phyloP scores from a whole-genome alignment of 2,797 vertebrate genomes.

The Pseudopleuronectes americanus region DNA sequence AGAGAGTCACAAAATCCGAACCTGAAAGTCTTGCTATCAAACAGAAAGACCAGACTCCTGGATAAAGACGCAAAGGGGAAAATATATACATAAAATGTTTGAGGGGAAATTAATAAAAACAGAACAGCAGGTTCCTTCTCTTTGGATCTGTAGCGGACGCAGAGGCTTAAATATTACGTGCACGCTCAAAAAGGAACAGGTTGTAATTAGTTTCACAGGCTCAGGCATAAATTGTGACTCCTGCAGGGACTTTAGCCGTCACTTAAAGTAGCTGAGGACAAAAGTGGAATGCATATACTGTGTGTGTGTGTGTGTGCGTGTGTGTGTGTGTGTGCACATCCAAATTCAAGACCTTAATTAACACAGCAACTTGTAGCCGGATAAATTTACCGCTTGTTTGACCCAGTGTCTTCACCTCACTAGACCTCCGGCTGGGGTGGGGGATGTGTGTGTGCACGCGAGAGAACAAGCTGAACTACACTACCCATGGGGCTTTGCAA shows the following conservation, averaged over 20 bases:
- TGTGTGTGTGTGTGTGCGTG: conserved; percentile 8
- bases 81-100: neutral
- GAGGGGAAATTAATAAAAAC: conserved; percentile 28
- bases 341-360: conserved; percentile 54
- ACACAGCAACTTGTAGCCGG: conserved; percentile 45
- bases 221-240: conserved; percentile 37
- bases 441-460: conserved; percentile 11
- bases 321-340: conserved; percentile 2
- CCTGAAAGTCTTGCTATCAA: no score
- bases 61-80: no score
- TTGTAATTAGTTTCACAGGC: conserved; percentile 53
- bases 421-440: neutral
- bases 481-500: conserved; percentile 49
- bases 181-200: conserved; percentile 30
- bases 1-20: no score
- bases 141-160: conserved; percentile 26
- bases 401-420: conserved; percentile 52
- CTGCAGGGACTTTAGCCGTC: conserved; percentile 16
- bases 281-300: conserved; percentile 19
- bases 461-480: conserved; percentile 55
- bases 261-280: conserved; percentile 32
- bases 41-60: no score
- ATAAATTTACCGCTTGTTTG: conserved; percentile 57
- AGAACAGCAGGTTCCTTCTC: conserved; percentile 27
- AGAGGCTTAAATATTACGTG: conserved; percentile 33